Conservation (phyloP, 2,888 invertebrate species). For the Clunio marinus region DNA sequence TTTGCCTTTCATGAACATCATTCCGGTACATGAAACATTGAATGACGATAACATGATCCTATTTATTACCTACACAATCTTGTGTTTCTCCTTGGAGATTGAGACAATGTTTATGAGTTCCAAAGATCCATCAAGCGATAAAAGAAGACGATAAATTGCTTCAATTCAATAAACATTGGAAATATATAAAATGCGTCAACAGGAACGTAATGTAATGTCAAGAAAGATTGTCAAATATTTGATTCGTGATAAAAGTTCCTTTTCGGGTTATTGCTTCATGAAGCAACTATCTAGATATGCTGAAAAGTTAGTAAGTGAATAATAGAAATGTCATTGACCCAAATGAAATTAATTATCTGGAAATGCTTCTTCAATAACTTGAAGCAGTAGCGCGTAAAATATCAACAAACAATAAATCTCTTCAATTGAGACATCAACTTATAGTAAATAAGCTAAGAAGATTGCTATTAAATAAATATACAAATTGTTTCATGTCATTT, state of each 20-base stretch:
- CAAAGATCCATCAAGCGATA: slow-evolving; percentile 9
- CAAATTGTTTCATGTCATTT: neutral
- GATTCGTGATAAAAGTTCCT: neutral
- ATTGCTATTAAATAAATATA: neutral
- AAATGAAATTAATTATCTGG: no score
- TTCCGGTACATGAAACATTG: neutral
- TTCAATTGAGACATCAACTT: slow-evolving; percentile 1
- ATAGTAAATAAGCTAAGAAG: neutral
- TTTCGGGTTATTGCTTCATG: neutral
- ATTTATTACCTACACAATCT: slow-evolving; percentile 20
- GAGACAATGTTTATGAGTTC: slow-evolving; percentile 8
- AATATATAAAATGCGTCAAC: neutral
- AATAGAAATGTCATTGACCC: neutral
- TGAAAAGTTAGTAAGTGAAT: neutral
- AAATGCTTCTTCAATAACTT: no score
- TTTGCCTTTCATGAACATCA: slow-evolving; percentile 10
- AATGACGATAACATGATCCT: slow-evolving; percentile 22
- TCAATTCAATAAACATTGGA: neutral
- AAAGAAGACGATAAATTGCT: slow-evolving; percentile 9
- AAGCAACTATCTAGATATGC: no score
- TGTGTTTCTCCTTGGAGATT: neutral
- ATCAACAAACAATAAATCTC: neutral
- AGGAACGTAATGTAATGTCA: neutral
- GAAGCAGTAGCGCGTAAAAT: no score
- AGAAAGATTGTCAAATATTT: slow-evolving; percentile 15